Conservation (phyloP, 2,888 invertebrate species). For the Holacanthella duospinosa region DNA sequence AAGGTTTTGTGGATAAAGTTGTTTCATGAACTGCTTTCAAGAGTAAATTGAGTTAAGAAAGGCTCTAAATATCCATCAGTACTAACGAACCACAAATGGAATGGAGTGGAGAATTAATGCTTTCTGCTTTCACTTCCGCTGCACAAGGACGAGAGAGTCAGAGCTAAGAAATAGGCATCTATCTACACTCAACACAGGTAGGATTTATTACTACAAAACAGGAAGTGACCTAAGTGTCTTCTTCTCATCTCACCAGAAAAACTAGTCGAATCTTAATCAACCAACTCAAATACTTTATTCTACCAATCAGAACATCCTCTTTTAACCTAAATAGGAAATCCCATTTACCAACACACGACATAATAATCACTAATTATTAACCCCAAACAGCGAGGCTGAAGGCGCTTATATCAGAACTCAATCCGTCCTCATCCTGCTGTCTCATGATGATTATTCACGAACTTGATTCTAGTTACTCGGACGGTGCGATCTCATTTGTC, state of each 20-base stretch:
- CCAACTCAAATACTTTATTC: not conserved
- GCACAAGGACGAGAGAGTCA: not conserved
- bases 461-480: too few relatives aligned
- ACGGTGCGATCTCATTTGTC: too few relatives aligned
- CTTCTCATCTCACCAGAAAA: not conserved
- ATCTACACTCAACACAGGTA: not conserved
- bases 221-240: not conserved
- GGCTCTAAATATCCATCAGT: not conserved
- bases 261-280: not conserved
- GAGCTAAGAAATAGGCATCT: not conserved
- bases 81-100: not conserved
- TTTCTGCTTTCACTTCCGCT: not conserved
- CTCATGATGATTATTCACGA: too few relatives aligned
- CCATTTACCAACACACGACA: too few relatives aligned
- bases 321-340: too few relatives aligned
- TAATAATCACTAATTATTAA: too few relatives aligned
- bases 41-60: slow-evolving; percentile 1
- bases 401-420: too few relatives aligned
- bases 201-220: not conserved
- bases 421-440: too few relatives aligned
- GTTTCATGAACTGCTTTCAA: not conserved
- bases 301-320: too few relatives aligned
- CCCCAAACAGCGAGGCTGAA: too few relatives aligned
- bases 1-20: not conserved
- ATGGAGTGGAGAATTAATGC: not conserved